Evolutionary conservation across 2,113 vertebrate species (phyloP).

Genomic region (Phrynosoma platyrhinos): DNA sequence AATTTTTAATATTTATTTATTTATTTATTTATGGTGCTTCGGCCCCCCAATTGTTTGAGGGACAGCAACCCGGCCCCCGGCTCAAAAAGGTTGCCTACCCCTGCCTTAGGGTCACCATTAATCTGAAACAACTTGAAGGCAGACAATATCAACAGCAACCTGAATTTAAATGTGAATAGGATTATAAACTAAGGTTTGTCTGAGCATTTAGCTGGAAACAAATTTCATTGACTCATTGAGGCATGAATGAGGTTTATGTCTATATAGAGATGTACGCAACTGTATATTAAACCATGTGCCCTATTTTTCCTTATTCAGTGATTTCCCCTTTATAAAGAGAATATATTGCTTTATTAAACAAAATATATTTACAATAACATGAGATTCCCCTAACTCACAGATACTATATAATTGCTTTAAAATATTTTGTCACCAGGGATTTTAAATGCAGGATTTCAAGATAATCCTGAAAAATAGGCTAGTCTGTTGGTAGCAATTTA

Average conservation of each 20-base stretch:
- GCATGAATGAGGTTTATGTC: background rate
- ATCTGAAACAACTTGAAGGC: too few species aligned
- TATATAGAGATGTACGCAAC: background rate
- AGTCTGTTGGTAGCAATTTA: background rate
- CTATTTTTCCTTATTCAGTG: constrained; percentile 25
- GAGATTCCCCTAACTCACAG: background rate
- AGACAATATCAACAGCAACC: too few species aligned
- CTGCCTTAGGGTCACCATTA: too few species aligned
- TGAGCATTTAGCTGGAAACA: background rate
- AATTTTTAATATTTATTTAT: too few species aligned
- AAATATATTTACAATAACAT: background rate
- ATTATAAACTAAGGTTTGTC: background rate
- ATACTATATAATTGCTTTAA: constrained; percentile 6
- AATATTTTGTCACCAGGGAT: background rate
- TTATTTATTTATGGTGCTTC: too few species aligned
- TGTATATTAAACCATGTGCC: background rate
- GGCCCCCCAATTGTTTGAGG: too few species aligned
- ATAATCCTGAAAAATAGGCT: background rate
- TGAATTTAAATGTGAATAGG: background rate
- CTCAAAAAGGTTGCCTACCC: too few species aligned
- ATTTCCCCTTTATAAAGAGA: background rate
- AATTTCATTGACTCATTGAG: background rate
- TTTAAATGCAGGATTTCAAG: background rate
- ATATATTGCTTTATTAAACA: constrained; percentile 18
- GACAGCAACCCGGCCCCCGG: too few species aligned